phyloP scores from a whole-genome alignment of 1,140 invertebrate species.

The Megalonaias nervosa region DNA sequence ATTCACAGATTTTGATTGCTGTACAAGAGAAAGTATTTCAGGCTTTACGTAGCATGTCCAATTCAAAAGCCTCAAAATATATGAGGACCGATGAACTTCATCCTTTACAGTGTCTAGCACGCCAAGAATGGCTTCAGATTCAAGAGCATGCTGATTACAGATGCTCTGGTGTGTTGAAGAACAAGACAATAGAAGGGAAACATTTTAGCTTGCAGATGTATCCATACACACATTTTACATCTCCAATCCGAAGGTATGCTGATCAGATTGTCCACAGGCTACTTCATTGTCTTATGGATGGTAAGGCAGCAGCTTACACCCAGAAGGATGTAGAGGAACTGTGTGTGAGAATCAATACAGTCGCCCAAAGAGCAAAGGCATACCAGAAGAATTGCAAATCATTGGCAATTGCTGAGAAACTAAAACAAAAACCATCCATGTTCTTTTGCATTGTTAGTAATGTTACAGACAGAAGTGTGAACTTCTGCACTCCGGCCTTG shows the following conservation, averaged over 20 bases:
- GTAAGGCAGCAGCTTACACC: slow-evolving; percentile 33
- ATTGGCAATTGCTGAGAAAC: slow-evolving; percentile 27
- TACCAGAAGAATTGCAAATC: slow-evolving; percentile 37
- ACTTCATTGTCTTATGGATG: slow-evolving; percentile 78
- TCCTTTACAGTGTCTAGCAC: slow-evolving; percentile 89
- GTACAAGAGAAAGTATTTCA: slow-evolving; percentile 19
- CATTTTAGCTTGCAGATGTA: slow-evolving; percentile 36
- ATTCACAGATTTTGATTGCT: slow-evolving; percentile 7
- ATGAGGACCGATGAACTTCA: slow-evolving; percentile 94
- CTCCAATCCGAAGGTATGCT: slow-evolving; percentile 91
- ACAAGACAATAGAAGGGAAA: slow-evolving; percentile 4
- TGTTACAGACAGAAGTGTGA: slow-evolving; percentile 29
- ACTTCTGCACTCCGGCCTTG: slow-evolving; percentile 36
- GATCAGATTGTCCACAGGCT: slow-evolving; percentile 91
- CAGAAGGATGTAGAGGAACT: slow-evolving; percentile 42
- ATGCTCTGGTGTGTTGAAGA: slow-evolving; percentile 24
- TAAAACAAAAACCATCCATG: slow-evolving; percentile 28
- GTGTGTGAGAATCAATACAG: slow-evolving; percentile 42
- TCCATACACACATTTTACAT: slow-evolving; percentile 82
- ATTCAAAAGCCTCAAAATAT: slow-evolving; percentile 86
- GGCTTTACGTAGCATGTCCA: slow-evolving; percentile 77
- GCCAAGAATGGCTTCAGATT: slow-evolving; percentile 68
- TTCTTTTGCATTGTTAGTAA: slow-evolving; percentile 34
- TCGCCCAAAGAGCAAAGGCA: slow-evolving; percentile 30
- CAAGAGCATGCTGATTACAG: slow-evolving; percentile 78